Evolutionary conservation across 1,140 invertebrate species (phyloP), one percentile per base, ranked within the genome.

Genomic region (Tachypleus tridentatus): DNA sequence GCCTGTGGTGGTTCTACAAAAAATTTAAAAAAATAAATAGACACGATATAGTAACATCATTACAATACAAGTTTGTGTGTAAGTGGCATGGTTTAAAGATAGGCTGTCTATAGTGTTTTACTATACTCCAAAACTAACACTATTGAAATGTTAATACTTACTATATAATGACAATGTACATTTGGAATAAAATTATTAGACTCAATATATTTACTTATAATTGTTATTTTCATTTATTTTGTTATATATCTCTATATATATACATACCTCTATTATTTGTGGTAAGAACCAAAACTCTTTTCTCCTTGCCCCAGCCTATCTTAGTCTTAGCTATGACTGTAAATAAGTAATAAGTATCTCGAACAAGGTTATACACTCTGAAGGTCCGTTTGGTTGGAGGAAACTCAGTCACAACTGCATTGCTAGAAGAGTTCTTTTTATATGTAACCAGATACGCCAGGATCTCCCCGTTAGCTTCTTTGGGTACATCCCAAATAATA

Each of bases 391-490:
- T 88, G 4, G 87, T 87, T 5, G 91, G 90, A 56, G 85, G 80
- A 72, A 95, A 91, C 76, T 93, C 89, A 67, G 87, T 85, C 1
- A 87, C 88, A 69, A 85, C 87, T 73, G 76, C 75, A 72, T 84
- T 84, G 5, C 89, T 77, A 66, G 87, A 84, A 47, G 53, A 58
- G 53, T 65, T 54, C 51, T 64, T n/a, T 5, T 51, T 61, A 73
- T 95, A 97, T 52, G 89, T 87, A 0, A 97, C 89, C 78, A 85
- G 86, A 72, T 97, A 97, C 0, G 88, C 88, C 4, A 91, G 79
- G 70, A 98, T 96, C 75, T 93, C 88, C 8, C 96, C 96, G 75
- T 98, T 98, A 0, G 94, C 93, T 77, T 97, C 91, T 70, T 87
- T 85, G 1, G 96, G 95, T 3, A 90, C 87, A 70, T 95, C 91